These are phyloP conservation scores for Rhabdornis inornatus DNA, from an alignment of 2,113 vertebrate genomes.

Conservation along the genomic window DNA sequence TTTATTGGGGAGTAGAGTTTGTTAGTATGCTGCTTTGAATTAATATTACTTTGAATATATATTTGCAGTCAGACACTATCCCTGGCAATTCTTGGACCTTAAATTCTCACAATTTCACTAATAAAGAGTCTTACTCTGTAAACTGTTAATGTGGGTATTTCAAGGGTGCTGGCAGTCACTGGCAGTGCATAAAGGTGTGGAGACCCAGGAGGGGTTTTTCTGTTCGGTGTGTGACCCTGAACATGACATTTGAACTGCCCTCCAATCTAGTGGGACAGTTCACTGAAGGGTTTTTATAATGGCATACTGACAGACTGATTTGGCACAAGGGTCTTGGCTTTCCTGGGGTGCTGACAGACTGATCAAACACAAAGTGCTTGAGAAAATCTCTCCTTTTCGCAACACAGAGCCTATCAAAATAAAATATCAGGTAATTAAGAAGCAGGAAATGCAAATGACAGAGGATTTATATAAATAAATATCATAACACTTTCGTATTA, in stretches of 20 bases:
- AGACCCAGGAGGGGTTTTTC: background rate
- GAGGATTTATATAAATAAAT: background rate
- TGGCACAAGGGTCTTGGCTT: background rate
- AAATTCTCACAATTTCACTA: background rate
- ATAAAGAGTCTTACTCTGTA: background rate
- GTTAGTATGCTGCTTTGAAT: background rate
- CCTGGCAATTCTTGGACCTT: background rate
- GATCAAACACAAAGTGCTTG: background rate
- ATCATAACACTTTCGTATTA: background rate
- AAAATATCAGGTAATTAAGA: background rate
- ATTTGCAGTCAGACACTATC: background rate
- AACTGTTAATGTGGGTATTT: background rate
- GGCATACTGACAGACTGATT: background rate
- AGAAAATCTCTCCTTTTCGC: background rate
- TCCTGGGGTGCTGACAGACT: background rate
- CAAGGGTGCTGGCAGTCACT: too few species aligned
- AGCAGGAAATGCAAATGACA: background rate
- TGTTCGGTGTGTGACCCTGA: background rate
- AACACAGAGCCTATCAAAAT: background rate
- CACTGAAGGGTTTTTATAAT: background rate
- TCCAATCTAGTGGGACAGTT: background rate
- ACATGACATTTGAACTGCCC: fast-evolving
- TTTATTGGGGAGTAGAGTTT: background rate
- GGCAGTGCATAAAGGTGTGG: background rate
- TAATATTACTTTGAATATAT: background rate